Base-by-base conservation (phyloP, 2,888 invertebrate genomes). In the Ornithoptera alexandrae region DNA sequence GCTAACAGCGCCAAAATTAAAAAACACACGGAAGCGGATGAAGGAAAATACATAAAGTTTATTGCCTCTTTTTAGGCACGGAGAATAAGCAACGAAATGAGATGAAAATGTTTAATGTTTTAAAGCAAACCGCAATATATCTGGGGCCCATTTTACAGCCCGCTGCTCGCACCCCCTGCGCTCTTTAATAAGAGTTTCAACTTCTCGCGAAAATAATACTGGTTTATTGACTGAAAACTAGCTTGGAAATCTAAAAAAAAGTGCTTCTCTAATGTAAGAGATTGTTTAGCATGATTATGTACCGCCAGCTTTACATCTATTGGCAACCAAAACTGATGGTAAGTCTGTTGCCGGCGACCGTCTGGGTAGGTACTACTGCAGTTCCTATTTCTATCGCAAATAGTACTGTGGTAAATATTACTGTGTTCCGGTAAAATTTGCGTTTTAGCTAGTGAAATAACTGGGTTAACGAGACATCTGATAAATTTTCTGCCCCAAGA, bases 101-200 rank as follows among this genome's bases (percentile, higher is more conserved):
- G 73, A 75, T 74, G 73, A 75, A 76, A 76, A 75, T 74, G 74
- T 77, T 77, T 73, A 73, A 76, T 75, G 76, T 75, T 73, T 73
- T 61, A 72, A 74, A 72, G 72, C 70, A 71, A 73, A 76, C 73
- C 75, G 73, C 74, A 74, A 68, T 72, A 71, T 72, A 73, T 71
- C 72, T 72, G 73, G 62, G 65, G 71, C 71, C 73, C 73, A 72
- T 73, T 74, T 74, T 73, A 75, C 75, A 74, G 69, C 71, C 69
- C 67, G 67, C 62, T 65, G 70, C 70, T 63, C 24, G 64, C 61
- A 50, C 64, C 64, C 64, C 61, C 53, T 53, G 60, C 57, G 61
- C 10, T 57, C 18, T 70, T 67, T 71, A 68, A 71, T 67, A 67
- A 68, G 36, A 65, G 67, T 36, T 65, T 67, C 57, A 64, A 67